Conservation (phyloP, 2,113 vertebrate species). For the Saguinus imperator region DNA sequence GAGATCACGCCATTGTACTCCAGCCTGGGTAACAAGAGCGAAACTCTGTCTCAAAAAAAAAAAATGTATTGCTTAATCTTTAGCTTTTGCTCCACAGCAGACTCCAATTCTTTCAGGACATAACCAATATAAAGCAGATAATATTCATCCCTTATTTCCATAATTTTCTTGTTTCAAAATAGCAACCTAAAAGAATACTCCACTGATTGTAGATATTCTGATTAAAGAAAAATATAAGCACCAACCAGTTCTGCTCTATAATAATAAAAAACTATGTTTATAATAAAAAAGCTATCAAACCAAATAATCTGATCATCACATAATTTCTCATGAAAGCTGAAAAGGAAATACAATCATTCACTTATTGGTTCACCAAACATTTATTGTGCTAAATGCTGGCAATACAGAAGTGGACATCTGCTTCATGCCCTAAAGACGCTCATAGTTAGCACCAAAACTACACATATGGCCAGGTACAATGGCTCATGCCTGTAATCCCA, state of each 20-base stretch:
- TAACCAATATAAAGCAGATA: slow-evolving; percentile 70
- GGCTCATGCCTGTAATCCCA: no score
- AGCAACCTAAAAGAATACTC: slow-evolving; percentile 53
- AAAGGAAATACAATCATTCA: background rate
- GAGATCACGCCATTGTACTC: no score
- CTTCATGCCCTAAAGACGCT: background rate
- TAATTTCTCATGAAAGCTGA: background rate
- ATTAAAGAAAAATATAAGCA: slow-evolving; percentile 54
- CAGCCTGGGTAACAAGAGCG: no score
- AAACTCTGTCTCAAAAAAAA: background rate
- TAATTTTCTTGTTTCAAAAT: slow-evolving; percentile 76
- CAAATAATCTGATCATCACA: background rate
- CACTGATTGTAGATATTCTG: slow-evolving; percentile 44
- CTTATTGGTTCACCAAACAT: background rate
- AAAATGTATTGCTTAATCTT: slow-evolving; percentile 71
- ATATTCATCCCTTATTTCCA: slow-evolving; percentile 71
- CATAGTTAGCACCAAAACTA: background rate
- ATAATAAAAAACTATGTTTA: slow-evolving; percentile 52
- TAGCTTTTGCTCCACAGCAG: slow-evolving; percentile 74
- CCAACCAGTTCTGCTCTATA: slow-evolving; percentile 10
- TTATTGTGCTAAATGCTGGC: background rate
- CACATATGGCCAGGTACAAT: no score
- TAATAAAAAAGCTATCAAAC: slow-evolving; percentile 43
- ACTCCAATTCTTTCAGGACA: slow-evolving; percentile 76
- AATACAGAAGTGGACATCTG: background rate